Conservation (phyloP, 2,888 invertebrate genomes). For the Tinea semifulvella region DNA sequence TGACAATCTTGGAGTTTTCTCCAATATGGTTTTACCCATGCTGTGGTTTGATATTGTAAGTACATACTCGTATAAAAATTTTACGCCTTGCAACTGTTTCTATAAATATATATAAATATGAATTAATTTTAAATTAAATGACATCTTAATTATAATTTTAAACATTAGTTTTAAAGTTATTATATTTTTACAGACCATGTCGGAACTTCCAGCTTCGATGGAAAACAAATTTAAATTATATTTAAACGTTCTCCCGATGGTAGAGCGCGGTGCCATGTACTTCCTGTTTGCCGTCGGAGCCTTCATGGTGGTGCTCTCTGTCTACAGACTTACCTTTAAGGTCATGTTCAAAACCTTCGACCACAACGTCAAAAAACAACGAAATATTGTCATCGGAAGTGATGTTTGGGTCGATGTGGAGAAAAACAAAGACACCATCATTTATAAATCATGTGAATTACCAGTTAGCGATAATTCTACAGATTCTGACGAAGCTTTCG, state of each 20-base stretch:
- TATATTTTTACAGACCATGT: conserved; percentile 70
- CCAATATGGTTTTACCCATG: conserved; percentile 78
- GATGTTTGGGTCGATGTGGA: conserved; percentile 32
- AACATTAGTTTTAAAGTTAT: neutral
- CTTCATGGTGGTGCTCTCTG: conserved; percentile 59
- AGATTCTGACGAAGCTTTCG: conserved; percentile 26
- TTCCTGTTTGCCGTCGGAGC: conserved; percentile 56
- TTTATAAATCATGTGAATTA: conserved; percentile 51
- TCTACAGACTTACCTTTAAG: conserved; percentile 51
- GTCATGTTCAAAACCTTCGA: conserved; percentile 48
- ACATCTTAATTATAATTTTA: too few relatives aligned
- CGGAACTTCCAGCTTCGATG: conserved; percentile 69
- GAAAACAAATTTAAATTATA: conserved; percentile 75
- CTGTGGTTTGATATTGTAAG: conserved; percentile 93
- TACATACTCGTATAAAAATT: conserved; percentile 28
- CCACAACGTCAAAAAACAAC: conserved; percentile 25
- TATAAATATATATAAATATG: too few relatives aligned
- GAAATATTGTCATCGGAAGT: conserved; percentile 28
- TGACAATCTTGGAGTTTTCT: conserved; percentile 72
- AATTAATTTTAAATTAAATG: too few relatives aligned
- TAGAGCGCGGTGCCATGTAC: conserved; percentile 67
- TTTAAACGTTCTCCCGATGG: conserved; percentile 73
- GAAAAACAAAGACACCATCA: conserved; percentile 24
- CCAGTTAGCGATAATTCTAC: conserved; percentile 39
- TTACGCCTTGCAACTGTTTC: too few relatives aligned